A percentile compares a stretch with the other conserved stretches of the same genome.
These are phyloP conservation scores for Erinaceus europaeus DNA, from an alignment of 2,113 vertebrate species.

Conservation along the genomic window DNA sequence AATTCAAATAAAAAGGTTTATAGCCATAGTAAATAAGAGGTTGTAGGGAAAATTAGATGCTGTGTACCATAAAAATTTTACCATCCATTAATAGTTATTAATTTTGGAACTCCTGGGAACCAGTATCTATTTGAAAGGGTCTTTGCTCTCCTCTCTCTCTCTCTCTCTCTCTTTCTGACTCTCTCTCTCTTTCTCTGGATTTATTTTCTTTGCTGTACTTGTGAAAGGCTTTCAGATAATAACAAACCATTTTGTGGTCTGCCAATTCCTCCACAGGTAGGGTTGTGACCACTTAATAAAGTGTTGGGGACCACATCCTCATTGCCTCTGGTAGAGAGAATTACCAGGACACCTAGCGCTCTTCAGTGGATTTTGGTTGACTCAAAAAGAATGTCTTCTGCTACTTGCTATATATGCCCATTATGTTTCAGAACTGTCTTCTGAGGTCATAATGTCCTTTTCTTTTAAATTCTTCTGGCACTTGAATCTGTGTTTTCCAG, in stretches of 20 bases:
- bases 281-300: background rate
- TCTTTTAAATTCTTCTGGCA: background rate
- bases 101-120: background rate
- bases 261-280: background rate
- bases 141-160: background rate
- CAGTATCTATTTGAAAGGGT: background rate
- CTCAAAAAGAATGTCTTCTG: background rate
- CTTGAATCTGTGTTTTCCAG: background rate
- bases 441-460: slow-evolving; percentile 6
- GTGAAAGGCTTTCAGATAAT: background rate
- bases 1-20: background rate
- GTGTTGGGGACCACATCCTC: background rate
- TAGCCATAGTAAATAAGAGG: background rate
- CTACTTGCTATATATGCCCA: background rate
- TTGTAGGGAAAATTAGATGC: background rate
- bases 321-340: background rate
- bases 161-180: too few relatives aligned
- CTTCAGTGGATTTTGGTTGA: background rate
- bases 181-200: background rate
- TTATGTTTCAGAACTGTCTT: background rate
- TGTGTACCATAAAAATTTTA: background rate
- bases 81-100: background rate
- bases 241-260: background rate
- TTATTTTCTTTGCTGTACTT: background rate
- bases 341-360: background rate